Conservation (phyloP, 2,888 invertebrate species). For the Heliconius aoede region DNA sequence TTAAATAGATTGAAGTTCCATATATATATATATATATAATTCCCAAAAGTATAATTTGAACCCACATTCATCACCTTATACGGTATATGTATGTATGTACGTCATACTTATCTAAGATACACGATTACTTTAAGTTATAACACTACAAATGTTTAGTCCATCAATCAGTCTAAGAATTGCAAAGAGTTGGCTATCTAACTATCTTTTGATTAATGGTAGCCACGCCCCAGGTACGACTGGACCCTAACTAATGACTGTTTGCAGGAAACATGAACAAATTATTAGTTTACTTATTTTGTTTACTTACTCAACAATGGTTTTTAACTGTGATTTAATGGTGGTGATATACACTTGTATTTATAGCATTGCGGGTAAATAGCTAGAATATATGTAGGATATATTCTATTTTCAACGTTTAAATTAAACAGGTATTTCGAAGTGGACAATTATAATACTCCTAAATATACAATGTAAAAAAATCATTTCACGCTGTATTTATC, state of each 20-base stretch:
- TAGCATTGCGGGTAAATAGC: neutral
- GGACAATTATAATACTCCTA: too few species aligned
- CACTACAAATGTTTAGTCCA: slow-evolving; percentile 40
- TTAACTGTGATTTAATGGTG: neutral
- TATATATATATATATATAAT: neutral
- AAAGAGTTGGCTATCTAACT: slow-evolving; percentile 57
- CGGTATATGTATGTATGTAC: neutral
- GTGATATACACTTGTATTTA: neutral
- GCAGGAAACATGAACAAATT: slow-evolving; percentile 47
- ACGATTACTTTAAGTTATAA: slow-evolving; percentile 25
- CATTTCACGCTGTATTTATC: too few species aligned
- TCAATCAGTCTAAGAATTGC: slow-evolving; percentile 54
- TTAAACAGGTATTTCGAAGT: too few species aligned
- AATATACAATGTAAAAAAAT: too few species aligned
- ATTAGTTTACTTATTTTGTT: slow-evolving; percentile 38
- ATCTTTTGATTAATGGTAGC: slow-evolving; percentile 60
- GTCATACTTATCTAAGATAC: slow-evolving; percentile 1
- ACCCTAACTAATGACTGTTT: slow-evolving; percentile 61
- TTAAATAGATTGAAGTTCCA: neutral
- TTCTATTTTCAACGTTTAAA: neutral
- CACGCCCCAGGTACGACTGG: slow-evolving; percentile 57
- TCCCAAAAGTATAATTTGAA: neutral
- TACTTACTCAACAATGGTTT: slow-evolving; percentile 13
- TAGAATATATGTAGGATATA: too few species aligned
- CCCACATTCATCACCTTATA: neutral